phyloP scores from a whole-genome alignment of 37 sponge, comb jelly and placozoan genomes.

The Beroe ovata region DNA sequence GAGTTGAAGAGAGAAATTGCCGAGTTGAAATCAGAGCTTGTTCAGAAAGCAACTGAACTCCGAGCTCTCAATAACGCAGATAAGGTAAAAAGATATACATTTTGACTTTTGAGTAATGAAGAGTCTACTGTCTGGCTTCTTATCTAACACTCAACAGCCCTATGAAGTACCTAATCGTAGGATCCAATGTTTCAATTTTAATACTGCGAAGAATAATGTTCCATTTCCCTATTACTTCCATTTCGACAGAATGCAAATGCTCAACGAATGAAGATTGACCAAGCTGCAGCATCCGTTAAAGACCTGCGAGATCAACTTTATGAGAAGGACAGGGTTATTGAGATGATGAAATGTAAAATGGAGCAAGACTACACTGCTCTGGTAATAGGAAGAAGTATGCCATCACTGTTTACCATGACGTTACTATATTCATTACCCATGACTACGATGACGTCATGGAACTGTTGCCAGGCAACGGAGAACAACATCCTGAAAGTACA shows the following conservation, averaged over 20 bases:
- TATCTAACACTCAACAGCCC: too few relatives aligned
- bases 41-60: not conserved
- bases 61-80: not conserved
- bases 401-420: too few relatives aligned
- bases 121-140: too few relatives aligned
- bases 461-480: not conserved
- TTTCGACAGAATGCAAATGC: conserved; percentile 53
- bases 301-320: conserved; percentile 41
- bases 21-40: not conserved
- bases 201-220: too few relatives aligned
- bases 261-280: conserved; percentile 37
- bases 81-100: conserved; percentile 32
- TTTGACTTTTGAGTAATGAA: too few relatives aligned
- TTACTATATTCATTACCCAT: too few relatives aligned
- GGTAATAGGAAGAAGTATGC: too few relatives aligned
- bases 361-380: conserved; percentile 43
- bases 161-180: too few relatives aligned
- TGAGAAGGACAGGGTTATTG: conserved; percentile 11
- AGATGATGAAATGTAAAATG: conserved; percentile 14
- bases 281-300: conserved; percentile 33
- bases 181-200: too few relatives aligned
- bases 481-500: conserved; percentile 26
- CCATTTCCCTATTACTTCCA: too few relatives aligned
- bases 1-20: conserved; percentile 14
- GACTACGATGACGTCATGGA: too few relatives aligned